Conservation (phyloP, 2,113 vertebrate species). For the Bagarius yarrelli region DNA sequence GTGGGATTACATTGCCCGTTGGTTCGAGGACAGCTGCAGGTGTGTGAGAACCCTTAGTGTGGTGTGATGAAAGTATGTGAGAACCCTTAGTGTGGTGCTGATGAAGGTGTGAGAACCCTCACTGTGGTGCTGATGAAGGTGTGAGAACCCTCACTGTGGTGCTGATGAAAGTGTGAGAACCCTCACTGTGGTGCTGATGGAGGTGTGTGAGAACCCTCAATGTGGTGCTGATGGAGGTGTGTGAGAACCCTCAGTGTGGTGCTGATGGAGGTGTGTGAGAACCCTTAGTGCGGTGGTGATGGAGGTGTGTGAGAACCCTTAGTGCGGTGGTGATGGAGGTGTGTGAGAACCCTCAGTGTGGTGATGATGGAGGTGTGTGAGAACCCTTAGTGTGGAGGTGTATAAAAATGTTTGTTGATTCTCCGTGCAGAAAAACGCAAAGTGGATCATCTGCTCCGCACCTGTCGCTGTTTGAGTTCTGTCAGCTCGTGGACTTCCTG, state of each 20-base stretch:
- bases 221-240: too few species aligned
- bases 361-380: not conserved
- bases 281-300: too few species aligned
- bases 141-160: too few species aligned
- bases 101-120: too few species aligned
- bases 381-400: not conserved
- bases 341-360: not conserved
- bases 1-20: conserved; percentile 98
- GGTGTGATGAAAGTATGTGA: too few species aligned
- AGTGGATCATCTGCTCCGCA: conserved; percentile 74
- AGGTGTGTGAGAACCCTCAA: too few species aligned
- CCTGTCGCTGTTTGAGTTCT: conserved; percentile 89
- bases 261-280: too few species aligned
- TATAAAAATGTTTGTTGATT: not conserved
- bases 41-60: conserved; percentile 56
- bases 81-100: too few species aligned
- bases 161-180: too few species aligned
- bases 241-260: too few species aligned
- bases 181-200: too few species aligned
- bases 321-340: not conserved
- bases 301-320: not conserved
- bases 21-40: conserved; percentile 99
- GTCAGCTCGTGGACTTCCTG: conserved; percentile 94
- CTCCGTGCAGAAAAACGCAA: conserved; percentile 78
- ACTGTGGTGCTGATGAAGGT: too few species aligned